These are phyloP conservation scores for Pristis pectinata DNA, from an alignment of 2,797 vertebrate genomes.

Conservation along the genomic window DNA sequence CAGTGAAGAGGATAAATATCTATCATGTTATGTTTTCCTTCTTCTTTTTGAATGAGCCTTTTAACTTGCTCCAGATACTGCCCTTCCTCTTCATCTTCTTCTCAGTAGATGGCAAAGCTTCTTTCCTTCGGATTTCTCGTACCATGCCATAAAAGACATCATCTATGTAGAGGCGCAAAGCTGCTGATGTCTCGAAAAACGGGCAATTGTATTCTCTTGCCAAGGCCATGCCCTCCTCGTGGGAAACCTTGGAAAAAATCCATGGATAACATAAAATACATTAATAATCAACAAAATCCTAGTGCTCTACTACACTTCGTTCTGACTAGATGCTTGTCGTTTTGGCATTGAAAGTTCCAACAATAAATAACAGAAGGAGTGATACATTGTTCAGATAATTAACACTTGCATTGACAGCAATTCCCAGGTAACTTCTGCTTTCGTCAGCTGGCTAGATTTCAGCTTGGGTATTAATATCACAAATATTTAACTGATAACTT, in stretches of 20 bases:
- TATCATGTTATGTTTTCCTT: conserved; percentile 52
- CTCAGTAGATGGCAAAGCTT: conserved; percentile 48
- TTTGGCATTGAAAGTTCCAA: background rate
- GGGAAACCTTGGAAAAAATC: conserved; percentile 50
- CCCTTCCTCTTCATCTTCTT: conserved; percentile 58
- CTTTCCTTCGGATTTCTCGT: conserved; percentile 58
- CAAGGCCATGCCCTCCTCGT: conserved; percentile 58
- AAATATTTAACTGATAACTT: background rate
- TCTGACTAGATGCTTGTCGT: background rate
- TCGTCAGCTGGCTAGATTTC: background rate
- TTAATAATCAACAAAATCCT: background rate
- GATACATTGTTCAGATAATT: background rate
- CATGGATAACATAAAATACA: background rate
- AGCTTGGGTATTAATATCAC: background rate
- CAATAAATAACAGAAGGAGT: background rate
- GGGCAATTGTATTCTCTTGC: conserved; percentile 56
- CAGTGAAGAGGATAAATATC: conserved; percentile 14
- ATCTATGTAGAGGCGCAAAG: conserved; percentile 57
- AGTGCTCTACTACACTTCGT: background rate
- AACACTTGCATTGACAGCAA: background rate
- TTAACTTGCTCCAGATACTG: conserved; percentile 58
- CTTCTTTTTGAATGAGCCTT: conserved; percentile 59
- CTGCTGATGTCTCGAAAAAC: conserved; percentile 63
- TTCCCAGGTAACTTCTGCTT: background rate
- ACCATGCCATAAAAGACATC: conserved; percentile 59